These are phyloP conservation scores for Numida meleagris DNA, from an alignment of 2,113 vertebrate genomes.

Conservation along the genomic window DNA sequence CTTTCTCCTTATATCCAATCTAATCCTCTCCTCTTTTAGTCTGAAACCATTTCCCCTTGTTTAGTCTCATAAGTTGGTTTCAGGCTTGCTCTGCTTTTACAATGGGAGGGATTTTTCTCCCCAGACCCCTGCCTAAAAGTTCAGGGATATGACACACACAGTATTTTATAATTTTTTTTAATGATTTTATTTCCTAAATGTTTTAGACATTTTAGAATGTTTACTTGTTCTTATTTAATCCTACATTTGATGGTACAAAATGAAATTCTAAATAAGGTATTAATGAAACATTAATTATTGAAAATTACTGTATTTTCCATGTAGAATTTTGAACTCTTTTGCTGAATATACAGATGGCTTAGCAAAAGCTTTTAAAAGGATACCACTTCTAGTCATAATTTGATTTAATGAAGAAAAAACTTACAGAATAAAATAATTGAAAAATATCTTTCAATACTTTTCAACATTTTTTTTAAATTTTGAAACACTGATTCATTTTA, in stretches of 20 bases:
- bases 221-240: neutral
- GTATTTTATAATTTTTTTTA: too few relatives aligned
- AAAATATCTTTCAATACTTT: neutral
- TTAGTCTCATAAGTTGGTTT: too few relatives aligned
- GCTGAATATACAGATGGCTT: neutral
- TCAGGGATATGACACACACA: too few relatives aligned
- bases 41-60: too few relatives aligned
- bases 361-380: neutral
- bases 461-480: fast-evolving
- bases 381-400: neutral
- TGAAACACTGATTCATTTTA: neutral
- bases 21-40: too few relatives aligned
- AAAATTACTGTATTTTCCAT: neutral
- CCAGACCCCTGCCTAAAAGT: too few relatives aligned
- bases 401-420: neutral
- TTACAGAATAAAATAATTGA: neutral
- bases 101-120: too few relatives aligned
- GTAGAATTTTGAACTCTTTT: neutral
- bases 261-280: neutral
- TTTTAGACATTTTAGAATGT: neutral
- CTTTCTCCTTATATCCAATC: too few relatives aligned
- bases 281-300: fast-evolving
- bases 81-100: too few relatives aligned
- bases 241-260: neutral
- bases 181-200: neutral